A percentile compares a stretch with the other conserved stretches of the same genome.
phyloP scores from a whole-genome alignment of 2,113 vertebrate species.

The Spea multiplicata region DNA sequence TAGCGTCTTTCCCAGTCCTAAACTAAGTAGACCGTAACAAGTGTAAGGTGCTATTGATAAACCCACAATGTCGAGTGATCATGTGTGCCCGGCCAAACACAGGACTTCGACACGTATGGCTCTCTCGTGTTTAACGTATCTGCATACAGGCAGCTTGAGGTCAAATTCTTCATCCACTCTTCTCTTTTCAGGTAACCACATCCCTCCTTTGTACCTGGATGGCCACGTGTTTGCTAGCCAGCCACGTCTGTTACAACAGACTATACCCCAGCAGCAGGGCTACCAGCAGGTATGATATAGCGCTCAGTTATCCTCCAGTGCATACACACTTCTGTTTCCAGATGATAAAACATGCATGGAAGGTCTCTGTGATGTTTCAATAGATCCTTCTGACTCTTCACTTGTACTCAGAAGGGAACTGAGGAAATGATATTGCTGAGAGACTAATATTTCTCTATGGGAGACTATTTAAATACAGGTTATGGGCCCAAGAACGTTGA shows the following conservation, averaged over 20 bases:
- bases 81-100: too few relatives aligned
- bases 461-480: too few relatives aligned
- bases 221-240: constrained; percentile 94
- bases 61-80: too few relatives aligned
- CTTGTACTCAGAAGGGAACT: constrained; percentile 52
- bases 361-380: constrained; percentile 32
- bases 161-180: background rate
- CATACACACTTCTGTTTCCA: background rate
- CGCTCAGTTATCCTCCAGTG: too few relatives aligned
- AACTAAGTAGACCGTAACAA: too few relatives aligned
- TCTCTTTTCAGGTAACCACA: constrained; percentile 82
- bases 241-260: constrained; percentile 88
- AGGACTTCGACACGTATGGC: too few relatives aligned
- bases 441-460: constrained; percentile 31
- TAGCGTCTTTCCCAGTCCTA: too few relatives aligned
- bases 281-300: constrained; percentile 83
- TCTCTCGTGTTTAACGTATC: too few relatives aligned
- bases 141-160: too few relatives aligned
- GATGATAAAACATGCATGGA: background rate
- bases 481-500: too few relatives aligned
- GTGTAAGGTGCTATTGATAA: too few relatives aligned
- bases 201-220: constrained; percentile 91
- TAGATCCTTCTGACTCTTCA: constrained; percentile 36
- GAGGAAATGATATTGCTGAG: constrained; percentile 53
- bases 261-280: constrained; percentile 93